These are phyloP conservation scores for Hafferia zeledoni DNA, from an alignment of 2,797 vertebrate species.

Conservation along the genomic window DNA sequence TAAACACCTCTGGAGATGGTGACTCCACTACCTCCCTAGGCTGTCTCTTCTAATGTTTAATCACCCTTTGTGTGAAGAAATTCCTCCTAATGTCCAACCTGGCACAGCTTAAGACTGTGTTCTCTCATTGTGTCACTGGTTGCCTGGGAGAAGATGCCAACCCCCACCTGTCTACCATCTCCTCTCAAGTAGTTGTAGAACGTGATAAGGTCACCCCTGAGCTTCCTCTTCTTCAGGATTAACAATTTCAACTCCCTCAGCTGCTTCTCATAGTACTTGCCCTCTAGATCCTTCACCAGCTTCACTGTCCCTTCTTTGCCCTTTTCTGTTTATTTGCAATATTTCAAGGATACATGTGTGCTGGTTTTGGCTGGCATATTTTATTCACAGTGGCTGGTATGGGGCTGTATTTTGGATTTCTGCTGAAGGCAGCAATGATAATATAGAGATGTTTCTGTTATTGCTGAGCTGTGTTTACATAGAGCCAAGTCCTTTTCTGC, in stretches of 20 bases:
- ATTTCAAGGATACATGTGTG: background rate
- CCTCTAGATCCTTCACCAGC: background rate
- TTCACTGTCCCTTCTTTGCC: background rate
- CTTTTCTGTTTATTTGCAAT: background rate
- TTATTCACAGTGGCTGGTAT: background rate
- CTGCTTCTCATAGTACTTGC: background rate
- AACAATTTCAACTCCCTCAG: background rate
- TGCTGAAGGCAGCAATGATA: background rate
- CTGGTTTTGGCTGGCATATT: background rate
- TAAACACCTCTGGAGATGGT: rapidly evolving
- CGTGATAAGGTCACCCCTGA: rapidly evolving
- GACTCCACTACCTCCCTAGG: background rate
- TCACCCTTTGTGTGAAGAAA: background rate
- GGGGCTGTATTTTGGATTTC: background rate
- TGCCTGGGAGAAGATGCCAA: background rate
- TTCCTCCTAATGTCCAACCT: background rate
- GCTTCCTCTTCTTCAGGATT: background rate
- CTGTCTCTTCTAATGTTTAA: background rate
- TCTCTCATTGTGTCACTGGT: background rate
- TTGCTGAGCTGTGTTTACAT: background rate
- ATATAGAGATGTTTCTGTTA: background rate
- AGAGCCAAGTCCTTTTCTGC: background rate
- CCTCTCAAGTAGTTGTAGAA: background rate
- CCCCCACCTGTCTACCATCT: rapidly evolving
- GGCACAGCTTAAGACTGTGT: background rate